A percentile compares a stretch with the other conserved stretches of the same genome.
phyloP scores from a whole-genome alignment of 2,113 vertebrate species.

The Pelecanus crispus region DNA sequence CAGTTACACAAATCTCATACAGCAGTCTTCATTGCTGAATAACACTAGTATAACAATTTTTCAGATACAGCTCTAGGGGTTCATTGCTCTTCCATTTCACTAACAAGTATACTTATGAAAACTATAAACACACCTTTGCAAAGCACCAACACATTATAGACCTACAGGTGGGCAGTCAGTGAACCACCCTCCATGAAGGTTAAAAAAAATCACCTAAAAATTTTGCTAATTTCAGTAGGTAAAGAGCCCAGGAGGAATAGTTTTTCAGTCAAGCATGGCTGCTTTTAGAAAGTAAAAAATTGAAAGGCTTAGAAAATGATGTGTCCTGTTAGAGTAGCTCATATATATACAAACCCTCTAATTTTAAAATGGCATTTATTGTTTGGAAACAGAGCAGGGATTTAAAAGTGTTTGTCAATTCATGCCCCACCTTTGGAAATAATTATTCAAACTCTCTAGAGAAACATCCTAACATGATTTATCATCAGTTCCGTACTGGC shows the following conservation, averaged over 20 bases:
- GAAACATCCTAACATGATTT: background rate
- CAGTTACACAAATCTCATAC: background rate
- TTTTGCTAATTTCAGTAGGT: background rate
- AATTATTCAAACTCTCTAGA: background rate
- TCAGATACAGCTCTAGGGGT: background rate
- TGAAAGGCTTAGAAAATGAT: background rate
- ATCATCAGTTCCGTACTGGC: background rate
- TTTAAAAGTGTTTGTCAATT: background rate
- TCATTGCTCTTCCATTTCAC: background rate
- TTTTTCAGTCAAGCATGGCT: background rate
- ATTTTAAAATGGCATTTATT: background rate
- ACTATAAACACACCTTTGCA: background rate
- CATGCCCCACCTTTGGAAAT: background rate
- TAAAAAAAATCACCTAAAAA: background rate
- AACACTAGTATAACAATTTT: background rate
- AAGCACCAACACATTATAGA: background rate
- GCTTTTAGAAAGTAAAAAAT: background rate
- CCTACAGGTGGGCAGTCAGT: background rate
- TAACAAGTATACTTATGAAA: background rate
- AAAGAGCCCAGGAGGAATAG: background rate
- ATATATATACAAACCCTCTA: background rate
- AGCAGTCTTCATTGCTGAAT: background rate
- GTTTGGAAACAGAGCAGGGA: background rate
- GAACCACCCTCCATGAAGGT: background rate
- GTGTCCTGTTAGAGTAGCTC: background rate